Base-by-base conservation (phyloP, 2,888 invertebrate genomes). In the Alloscopus bannaensis region DNA sequence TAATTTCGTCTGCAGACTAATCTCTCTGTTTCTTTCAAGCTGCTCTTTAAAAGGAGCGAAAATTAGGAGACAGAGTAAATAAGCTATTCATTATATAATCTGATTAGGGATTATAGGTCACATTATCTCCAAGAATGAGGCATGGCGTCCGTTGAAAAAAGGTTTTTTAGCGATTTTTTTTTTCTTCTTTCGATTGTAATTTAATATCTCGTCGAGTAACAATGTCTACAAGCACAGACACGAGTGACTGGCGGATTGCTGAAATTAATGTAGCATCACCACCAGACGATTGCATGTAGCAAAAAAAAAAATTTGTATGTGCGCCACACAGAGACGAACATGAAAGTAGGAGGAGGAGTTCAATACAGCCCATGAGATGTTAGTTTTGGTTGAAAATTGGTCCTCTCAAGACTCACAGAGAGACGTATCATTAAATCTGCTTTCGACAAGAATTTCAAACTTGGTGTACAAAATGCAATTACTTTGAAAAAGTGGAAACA, bases 81-180 rank as follows among this genome's bases (percentile, higher is more conserved):
- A 36, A 57, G 28, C 16, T 11, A 26, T 57, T 57, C 28, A 57
- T 57, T 13, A 11, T 20, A 57, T 57, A 57, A 57, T 11, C 29
- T 57, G 26, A 8, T 57, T 18, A 20, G 20, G 24, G 57, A 57
- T 57, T 57, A 57, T 26, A 6, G 13, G 28, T 57, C 28, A 36
- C 8, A 6, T 36, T 8, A 1, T 57, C 16, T 28, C 16, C 36
- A 36, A 36, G 36, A 36, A 36, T 13, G 8, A 36, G 13, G 36
- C 36, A 8, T 13, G 6, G 36, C 36, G 36, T 8, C 36, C n/a
- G n/a, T n/a, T n/a, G n/a, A n/a, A n/a, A n/a, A 36, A 36, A 36
- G 36, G 13, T 36, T 36, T 36, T 36, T 36, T 36, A 8, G 36
- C 36, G 36, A 36, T 36, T 6, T 6, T 6, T 36, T 6, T 8